These are phyloP conservation scores for Cairina moschata DNA, from an alignment of 2,113 vertebrate species.

Conservation along the genomic window DNA sequence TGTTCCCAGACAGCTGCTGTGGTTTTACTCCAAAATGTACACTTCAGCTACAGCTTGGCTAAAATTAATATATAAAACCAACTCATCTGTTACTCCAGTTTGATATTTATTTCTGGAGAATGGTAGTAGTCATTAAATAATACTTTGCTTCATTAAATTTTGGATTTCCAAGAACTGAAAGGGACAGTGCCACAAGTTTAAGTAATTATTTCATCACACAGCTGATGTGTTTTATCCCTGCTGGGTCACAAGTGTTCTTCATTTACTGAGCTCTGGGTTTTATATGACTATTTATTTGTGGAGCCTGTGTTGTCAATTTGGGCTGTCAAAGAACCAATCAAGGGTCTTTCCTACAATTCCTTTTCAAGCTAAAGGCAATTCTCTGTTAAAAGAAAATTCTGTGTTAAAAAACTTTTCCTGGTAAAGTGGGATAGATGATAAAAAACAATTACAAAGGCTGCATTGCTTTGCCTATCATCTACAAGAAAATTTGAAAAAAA, in stretches of 20 bases:
- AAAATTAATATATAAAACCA: neutral
- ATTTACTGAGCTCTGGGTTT: neutral
- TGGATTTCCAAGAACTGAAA: neutral
- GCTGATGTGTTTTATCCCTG: neutral
- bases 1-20: neutral
- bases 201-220: neutral
- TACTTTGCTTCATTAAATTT: constrained; percentile 4
- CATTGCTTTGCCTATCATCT: neutral
- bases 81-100: neutral
- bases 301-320: neutral
- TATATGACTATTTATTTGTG: constrained; percentile 4
- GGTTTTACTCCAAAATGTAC: neutral
- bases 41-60: neutral
- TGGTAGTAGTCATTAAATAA: neutral
- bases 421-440: neutral
- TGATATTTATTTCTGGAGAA: neutral
- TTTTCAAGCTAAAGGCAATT: neutral
- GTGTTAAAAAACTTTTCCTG: neutral
- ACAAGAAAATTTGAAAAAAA: neutral
- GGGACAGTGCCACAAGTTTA: neutral
- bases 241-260: constrained; percentile 9
- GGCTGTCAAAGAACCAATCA: neutral
- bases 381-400: neutral
- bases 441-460: neutral
- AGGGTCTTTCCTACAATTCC: neutral